Base-by-base conservation (phyloP, 1,140 invertebrate species). In the Nasonia longicornis region DNA sequence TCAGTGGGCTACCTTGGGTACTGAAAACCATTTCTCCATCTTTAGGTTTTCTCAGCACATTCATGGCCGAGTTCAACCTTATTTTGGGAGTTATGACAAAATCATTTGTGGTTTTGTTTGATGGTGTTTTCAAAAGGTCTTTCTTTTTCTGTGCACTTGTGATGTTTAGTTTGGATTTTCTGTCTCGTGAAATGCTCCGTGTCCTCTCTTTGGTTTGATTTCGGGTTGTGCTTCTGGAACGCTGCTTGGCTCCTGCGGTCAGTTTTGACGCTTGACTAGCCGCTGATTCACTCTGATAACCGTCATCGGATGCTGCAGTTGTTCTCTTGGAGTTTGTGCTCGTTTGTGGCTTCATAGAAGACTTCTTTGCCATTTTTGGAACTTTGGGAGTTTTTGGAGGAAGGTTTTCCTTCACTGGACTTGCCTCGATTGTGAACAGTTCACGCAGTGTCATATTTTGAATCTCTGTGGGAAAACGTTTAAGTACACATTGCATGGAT, bases 21-120 rank as follows among this genome's bases (percentile, higher is more conserved):
- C 94, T 94, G 26, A 94, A 89, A 14, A 93, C 93, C 89, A 94
- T 93, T 88, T 95, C 94, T 2, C 94, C 94, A 82, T 92, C 90
- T 3, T 92, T 90, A 29, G 94, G 93, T 82, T 92, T 91, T 48
- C 94, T 89, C 67, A 94, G 84, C 22, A 94, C 87, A 69, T 93
- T 92, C 83, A 94, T 86, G 3, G 94, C 92, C 3, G 92, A 92
- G 76, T 94, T 92, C 0, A 92, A 92, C 73, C 91, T 91, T 64
- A 94, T 88, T 85, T 91, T 91, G 66, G 90, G 90, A 7, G 90
- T 91, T 16, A 91, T 84, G 7, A 78, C 77, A 70, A 85, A 86
- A 8, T 71, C 71, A 16, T 78, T 83, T 0, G 10, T 48, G 0
- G n/a, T 2, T 38, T 86, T 87, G n/a, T 52, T 45, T 0, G 83